Evolutionary conservation across 2,113 vertebrate species (phyloP).

Genomic region (Lota lota): DNA sequence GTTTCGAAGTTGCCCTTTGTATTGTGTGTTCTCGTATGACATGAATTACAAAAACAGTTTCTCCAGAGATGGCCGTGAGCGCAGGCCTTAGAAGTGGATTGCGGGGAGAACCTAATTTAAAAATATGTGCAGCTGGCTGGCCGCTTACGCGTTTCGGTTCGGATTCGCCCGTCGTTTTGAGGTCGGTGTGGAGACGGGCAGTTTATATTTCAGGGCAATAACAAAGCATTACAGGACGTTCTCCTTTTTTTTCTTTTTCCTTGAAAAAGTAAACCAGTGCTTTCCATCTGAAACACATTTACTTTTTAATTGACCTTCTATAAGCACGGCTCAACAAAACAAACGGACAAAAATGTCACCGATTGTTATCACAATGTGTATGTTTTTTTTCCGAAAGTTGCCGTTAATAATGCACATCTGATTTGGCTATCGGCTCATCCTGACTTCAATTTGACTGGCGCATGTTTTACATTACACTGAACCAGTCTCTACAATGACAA

Average conservation of each 20-base stretch:
- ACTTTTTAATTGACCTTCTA: conserved; percentile 15
- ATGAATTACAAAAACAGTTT: conserved; percentile 41
- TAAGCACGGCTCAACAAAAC: conserved; percentile 8
- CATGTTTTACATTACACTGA: conserved; percentile 5
- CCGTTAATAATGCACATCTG: too few species aligned
- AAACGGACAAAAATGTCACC: too few species aligned
- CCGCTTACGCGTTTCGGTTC: conserved; percentile 70
- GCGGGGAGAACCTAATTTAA: conserved; percentile 50
- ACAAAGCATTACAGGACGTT: conserved; percentile 1
- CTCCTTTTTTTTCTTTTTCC: conserved; percentile 11
- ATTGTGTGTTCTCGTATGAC: conserved; percentile 30
- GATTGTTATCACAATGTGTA: too few species aligned
- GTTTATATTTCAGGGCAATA: conserved; percentile 59
- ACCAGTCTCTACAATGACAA: not conserved
- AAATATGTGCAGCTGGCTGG: conserved; percentile 62
- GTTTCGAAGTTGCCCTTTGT: conserved; percentile 47
- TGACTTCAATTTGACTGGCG: conserved; percentile 19
- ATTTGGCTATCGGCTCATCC: conserved; percentile 9
- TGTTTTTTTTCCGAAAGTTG: too few species aligned
- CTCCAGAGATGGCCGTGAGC: conserved; percentile 55
- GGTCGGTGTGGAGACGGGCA: conserved; percentile 45
- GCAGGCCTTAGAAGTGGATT: conserved; percentile 61
- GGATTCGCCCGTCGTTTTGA: conserved; percentile 11
- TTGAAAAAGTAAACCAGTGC: conserved; percentile 40
- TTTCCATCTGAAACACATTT: conserved; percentile 51